Evolutionary conservation across 2,113 vertebrate genomes (phyloP), one percentile per base, ranked within the genome.

Genomic region (Onychostoma macrolepis): DNA sequence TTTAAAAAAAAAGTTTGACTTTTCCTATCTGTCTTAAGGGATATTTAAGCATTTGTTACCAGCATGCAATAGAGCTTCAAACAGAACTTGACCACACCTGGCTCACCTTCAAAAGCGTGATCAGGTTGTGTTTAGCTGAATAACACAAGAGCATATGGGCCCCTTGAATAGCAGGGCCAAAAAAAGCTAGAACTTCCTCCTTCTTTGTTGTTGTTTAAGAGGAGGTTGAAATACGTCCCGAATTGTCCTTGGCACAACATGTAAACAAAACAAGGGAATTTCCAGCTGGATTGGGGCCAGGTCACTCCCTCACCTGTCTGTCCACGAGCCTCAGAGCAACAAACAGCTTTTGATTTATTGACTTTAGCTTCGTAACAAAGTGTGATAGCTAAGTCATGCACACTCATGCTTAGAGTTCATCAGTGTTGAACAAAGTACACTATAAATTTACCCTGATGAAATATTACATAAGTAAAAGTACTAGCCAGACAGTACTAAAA

Each of bases 221-320:
- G 71, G 65, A 43, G 4, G 6, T 28, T 82, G 71, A 84, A 67
- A 48, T n/a, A 24, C 48, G n/a, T 43, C 72, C 80, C 83, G 43
- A 76, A 83, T 36, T 78, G 77, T 72, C 67, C 67, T 87, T 74
- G 82, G 8, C 75, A 63, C 38, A 69, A 9, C 80, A 56, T 58
- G 83, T 83, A 84, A 81, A 85, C 85, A 76, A 61, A 61, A 61
- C 56, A 72, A 50, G 88, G 88, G 86, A 87, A 89, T 87, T 89
- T 89, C 86, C 86, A 69, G 45, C 50, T 87, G 88, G 78, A 87
- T 2, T 21, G 4, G 28, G 4, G 83, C 88, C 86, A 89, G 43
- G 10, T 67, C 69, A 80, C 85, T 30, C 76, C 77, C 63, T 82
- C 78, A 83, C 85, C 81, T 88, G 78, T 36, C 69, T 45, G 53